These are phyloP conservation scores for Ceriagrion tenellum DNA, from an alignment of 2,888 invertebrate genomes.

Conservation along the genomic window DNA sequence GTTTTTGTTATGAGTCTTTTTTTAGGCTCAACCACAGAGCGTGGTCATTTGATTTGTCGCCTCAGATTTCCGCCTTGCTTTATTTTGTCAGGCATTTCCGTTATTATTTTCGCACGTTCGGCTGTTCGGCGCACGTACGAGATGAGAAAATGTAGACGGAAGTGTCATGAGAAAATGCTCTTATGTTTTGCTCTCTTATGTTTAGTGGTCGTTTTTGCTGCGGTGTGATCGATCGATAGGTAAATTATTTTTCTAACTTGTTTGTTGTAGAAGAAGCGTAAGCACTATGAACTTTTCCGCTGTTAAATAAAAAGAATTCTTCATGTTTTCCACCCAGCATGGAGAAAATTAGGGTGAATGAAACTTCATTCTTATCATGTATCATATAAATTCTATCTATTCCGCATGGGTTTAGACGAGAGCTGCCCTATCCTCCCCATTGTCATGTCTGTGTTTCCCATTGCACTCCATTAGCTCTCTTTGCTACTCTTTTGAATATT, in stretches of 20 bases:
- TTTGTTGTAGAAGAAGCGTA: too few species aligned
- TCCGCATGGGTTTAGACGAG: too few species aligned
- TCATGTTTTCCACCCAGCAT: too few species aligned
- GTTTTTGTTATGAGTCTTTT: background rate
- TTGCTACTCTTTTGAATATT: too few species aligned
- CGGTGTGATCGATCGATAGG: background rate
- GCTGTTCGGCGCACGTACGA: background rate
- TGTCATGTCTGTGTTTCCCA: too few species aligned
- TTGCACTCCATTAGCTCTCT: too few species aligned
- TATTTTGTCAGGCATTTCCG: background rate
- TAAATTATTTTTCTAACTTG: background rate
- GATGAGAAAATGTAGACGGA: background rate
- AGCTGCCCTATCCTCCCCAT: too few species aligned
- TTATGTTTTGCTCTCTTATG: background rate
- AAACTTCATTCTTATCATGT: too few species aligned
- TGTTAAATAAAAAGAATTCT: background rate
- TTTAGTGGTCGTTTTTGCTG: background rate
- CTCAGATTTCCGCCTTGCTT: background rate
- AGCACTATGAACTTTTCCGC: background rate
- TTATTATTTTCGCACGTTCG: background rate
- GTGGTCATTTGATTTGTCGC: slow-evolving; percentile 15
- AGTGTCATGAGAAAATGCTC: background rate
- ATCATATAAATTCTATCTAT: too few species aligned
- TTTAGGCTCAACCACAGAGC: background rate
- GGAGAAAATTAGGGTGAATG: too few species aligned